Evolutionary conservation across 2,888 invertebrate species (phyloP), one percentile per base, ranked within the genome.

Genomic region (Zeuzera pyrina): DNA sequence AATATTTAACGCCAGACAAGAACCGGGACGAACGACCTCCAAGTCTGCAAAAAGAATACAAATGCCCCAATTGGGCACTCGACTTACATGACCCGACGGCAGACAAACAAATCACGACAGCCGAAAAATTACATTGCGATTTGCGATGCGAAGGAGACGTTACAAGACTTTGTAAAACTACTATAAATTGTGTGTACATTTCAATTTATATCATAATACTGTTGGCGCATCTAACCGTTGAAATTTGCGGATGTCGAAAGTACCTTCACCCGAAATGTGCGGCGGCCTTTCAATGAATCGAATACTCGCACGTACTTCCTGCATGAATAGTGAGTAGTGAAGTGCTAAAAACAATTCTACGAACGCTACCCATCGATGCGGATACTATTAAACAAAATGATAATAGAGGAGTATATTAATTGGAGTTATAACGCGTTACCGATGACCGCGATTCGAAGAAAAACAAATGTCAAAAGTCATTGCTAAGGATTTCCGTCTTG

Each of bases 11-110:
- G 57, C 62, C 57, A 61, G 59, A 57, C 71, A 52, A 76, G 72
- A 66, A 49, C 79, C 81, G 81, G 81, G 81, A 73, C 77, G 77
- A 83, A 83, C 77, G 81, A 81, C 81, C 81, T 81, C 71, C 49
- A 64, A 32, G 51, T 48, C 45, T 53, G 66, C 68, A 53, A 53
- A 63, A 52, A 64, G 81, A 79, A 81, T 81, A 81, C 72, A 64
- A 78, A 81, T 71, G 41, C 46, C 13, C 45, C 45, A 57, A 51
- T 53, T 52, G 61, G 35, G 29, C 23, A 2, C 15, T 12, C 13
- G 15, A 28, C 8, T 19, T 19, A n/a, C n/a, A n/a, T n/a, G n/a
- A n/a, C n/a, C n/a, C n/a, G n/a, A n/a, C n/a, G n/a, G n/a, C n/a
- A n/a, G n/a, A n/a, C n/a, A n/a, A n/a, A n/a, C n/a, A n/a, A n/a